Evolutionary conservation across 92 coral and sea anemone species (phyloP).

Genomic region (Phenganax marumi): DNA sequence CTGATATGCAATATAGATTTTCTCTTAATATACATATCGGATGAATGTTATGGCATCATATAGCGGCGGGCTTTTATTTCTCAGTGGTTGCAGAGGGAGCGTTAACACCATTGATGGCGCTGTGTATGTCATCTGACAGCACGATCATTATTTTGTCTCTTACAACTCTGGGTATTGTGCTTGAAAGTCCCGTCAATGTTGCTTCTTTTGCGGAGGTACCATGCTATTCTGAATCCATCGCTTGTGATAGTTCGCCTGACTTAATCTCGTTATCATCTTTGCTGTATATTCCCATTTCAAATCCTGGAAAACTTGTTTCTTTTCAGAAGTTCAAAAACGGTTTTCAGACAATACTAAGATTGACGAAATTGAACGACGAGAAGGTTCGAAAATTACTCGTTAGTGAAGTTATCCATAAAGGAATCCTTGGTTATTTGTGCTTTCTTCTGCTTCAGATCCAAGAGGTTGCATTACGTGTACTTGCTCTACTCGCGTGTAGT

Average conservation of each 20-base stretch:
- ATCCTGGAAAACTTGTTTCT: background rate
- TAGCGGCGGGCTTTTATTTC: background rate
- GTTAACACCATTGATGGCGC: constrained; percentile 79
- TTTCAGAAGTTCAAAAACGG: constrained; percentile 88
- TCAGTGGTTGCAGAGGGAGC: constrained; percentile 96
- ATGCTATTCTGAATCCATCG: background rate
- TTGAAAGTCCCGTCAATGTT: constrained; percentile 90
- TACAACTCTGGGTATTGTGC: constrained; percentile 91
- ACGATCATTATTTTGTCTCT: constrained; percentile 74
- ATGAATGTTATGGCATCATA: background rate
- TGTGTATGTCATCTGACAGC: constrained; percentile 90
- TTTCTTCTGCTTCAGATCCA: constrained; percentile 61
- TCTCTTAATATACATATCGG: background rate
- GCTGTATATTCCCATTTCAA: background rate
- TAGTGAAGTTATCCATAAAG: too few relatives aligned
- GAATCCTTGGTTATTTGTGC: background rate
- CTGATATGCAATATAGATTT: background rate
- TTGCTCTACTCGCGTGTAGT: constrained; percentile 92
- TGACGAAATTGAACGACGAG: constrained; percentile 95
- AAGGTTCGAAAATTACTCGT: constrained; percentile 61
- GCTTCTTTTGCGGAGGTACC: constrained; percentile 95
- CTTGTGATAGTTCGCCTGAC: background rate
- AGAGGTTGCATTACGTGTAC: constrained; percentile 89
- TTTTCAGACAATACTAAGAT: constrained; percentile 83
- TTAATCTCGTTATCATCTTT: too few relatives aligned